phyloP scores from a whole-genome alignment of 2,888 invertebrate genomes.

The Ectemnius cavifrons region DNA sequence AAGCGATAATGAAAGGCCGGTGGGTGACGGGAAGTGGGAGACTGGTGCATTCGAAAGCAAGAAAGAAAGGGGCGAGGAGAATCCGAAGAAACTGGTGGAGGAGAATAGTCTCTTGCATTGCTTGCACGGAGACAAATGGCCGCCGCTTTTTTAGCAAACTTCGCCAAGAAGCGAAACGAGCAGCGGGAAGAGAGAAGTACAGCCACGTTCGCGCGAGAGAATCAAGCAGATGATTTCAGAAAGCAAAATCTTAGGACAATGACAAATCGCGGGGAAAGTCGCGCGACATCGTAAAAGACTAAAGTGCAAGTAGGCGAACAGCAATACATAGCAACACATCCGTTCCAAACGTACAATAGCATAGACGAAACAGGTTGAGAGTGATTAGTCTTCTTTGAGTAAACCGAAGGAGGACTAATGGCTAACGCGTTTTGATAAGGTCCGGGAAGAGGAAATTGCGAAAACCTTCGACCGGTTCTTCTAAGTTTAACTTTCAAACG shows the following conservation, averaged over 20 bases:
- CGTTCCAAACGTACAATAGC: background rate
- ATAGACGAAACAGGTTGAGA: background rate
- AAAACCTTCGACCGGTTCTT: too few species aligned
- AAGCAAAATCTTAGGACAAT: background rate
- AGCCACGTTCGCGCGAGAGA: background rate
- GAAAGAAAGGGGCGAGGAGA: background rate
- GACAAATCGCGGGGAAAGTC: background rate
- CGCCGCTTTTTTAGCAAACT: too few species aligned
- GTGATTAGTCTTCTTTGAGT: background rate
- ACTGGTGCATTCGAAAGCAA: slow-evolving; percentile 1
- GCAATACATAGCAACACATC: background rate
- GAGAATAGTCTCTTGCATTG: too few species aligned
- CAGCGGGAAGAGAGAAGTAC: too few species aligned
- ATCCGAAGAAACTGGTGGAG: too few species aligned
- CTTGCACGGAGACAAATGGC: too few species aligned
- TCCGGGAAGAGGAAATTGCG: background rate
- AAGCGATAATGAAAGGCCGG: too few species aligned
- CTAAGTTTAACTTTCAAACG: too few species aligned
- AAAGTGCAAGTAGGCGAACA: background rate
- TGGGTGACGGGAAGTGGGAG: too few species aligned
- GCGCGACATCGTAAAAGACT: background rate
- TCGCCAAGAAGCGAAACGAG: too few species aligned
- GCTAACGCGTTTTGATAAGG: background rate
- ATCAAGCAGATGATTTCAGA: background rate
- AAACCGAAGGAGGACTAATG: background rate